Evolutionary conservation across 2,113 vertebrate genomes (phyloP).

Genomic region (Dendropsophus ebraccatus): DNA sequence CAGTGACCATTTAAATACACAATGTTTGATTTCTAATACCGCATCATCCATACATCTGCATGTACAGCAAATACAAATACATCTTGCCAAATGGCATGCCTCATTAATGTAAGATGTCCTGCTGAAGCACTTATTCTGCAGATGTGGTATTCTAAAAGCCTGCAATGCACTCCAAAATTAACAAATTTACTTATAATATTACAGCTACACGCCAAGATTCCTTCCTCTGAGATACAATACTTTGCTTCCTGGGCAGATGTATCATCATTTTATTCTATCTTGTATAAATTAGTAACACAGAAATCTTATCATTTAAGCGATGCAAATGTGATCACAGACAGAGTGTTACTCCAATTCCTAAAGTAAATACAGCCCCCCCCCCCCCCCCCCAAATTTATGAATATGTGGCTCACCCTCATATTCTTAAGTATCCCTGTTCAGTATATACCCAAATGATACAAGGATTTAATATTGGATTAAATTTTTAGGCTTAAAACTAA

Average conservation of each 20-base stretch:
- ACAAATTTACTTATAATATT: slow-evolving; percentile 12
- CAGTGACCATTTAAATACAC: too few relatives aligned
- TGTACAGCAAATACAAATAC: not conserved
- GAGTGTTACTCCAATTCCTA: not conserved
- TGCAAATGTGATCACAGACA: not conserved
- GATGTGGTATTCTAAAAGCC: slow-evolving; percentile 37
- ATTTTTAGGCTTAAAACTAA: too few relatives aligned
- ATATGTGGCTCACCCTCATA: not conserved
- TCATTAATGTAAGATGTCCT: not conserved
- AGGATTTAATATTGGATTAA: too few relatives aligned
- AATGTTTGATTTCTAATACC: too few relatives aligned
- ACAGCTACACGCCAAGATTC: slow-evolving; percentile 52
- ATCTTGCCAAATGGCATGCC: slow-evolving; percentile 1
- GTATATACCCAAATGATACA: too few relatives aligned
- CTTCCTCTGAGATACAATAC: slow-evolving; percentile 45
- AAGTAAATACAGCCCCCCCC: not conserved
- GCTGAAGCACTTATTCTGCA: slow-evolving; percentile 16
- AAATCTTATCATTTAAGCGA: not conserved
- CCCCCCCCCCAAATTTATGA: too few relatives aligned
- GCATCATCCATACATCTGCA: not conserved
- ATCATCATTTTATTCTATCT: not conserved
- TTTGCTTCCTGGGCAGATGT: slow-evolving; percentile 55
- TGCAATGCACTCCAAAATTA: slow-evolving; percentile 33
- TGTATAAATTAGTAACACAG: not conserved
- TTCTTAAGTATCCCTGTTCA: too few relatives aligned